phyloP scores from a whole-genome alignment of 35 echinoderm and acorn worm genomes.

The Heliocidaris erythrogramma region DNA sequence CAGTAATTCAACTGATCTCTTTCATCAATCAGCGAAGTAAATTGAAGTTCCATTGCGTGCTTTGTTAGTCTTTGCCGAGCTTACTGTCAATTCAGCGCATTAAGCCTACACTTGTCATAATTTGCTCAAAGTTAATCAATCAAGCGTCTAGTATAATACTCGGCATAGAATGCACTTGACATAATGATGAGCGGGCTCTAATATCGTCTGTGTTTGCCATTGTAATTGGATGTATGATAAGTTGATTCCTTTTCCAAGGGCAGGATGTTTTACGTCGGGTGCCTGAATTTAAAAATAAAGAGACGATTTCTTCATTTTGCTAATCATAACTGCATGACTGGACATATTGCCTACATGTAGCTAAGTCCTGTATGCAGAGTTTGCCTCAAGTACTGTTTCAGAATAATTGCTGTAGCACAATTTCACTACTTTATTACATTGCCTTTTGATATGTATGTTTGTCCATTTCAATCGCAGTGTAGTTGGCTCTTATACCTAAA shows the following conservation, averaged over 20 bases:
- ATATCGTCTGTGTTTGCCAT: background rate
- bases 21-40: background rate
- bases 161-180: background rate
- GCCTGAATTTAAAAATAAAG: background rate
- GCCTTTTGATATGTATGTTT: no score
- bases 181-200: background rate
- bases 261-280: background rate
- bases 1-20: background rate
- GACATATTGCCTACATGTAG: background rate
- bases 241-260: background rate
- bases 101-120: conserved; percentile 17
- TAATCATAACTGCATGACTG: background rate
- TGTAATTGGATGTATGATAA: background rate
- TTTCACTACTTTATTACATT: no score
- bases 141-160: background rate
- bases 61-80: background rate
- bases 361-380: no score
- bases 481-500: no score
- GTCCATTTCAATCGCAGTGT: no score
- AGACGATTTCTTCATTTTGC: background rate
- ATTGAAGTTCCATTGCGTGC: conserved; percentile 16
- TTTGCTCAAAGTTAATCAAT: conserved; percentile 2
- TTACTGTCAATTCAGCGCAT: background rate
- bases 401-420: no score
- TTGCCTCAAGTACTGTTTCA: no score